Evolutionary conservation across 2,888 invertebrate genomes (phyloP).

Genomic region (Xestia ashworthii): DNA sequence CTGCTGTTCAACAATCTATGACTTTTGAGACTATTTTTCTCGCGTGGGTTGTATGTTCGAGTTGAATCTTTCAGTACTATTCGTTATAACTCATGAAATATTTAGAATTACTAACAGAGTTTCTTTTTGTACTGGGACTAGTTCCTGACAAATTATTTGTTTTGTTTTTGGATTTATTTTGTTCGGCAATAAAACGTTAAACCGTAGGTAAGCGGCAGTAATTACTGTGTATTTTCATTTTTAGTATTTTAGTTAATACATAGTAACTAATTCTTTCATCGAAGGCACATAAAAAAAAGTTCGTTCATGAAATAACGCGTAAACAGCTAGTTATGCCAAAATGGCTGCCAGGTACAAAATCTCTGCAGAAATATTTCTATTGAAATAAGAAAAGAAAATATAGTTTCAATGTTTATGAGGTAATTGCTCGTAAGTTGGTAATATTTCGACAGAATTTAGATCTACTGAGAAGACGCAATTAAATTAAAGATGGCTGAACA

Average conservation of each 20-base stretch:
- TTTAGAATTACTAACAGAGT: slow-evolving; percentile 31
- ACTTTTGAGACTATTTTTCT: background rate
- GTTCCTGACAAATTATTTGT: slow-evolving; percentile 15
- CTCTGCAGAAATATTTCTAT: background rate
- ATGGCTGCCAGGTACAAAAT: background rate
- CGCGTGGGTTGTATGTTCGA: background rate
- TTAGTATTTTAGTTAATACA: background rate
- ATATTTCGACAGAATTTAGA: slow-evolving; percentile 14
- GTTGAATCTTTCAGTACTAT: slow-evolving; percentile 32
- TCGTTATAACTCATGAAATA: slow-evolving; percentile 31
- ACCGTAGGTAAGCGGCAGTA: background rate
- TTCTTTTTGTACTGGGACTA: slow-evolving; percentile 13
- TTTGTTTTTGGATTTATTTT: background rate
- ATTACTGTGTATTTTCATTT: background rate
- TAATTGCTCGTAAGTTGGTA: background rate
- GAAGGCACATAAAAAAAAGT: background rate
- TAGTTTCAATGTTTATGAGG: background rate
- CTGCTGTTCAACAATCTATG: slow-evolving; percentile 5
- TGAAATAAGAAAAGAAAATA: background rate
- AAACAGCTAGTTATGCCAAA: background rate
- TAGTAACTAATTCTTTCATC: background rate
- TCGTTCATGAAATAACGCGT: background rate
- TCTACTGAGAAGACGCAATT: background rate
- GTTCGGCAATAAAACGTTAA: background rate
- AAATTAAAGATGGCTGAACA: slow-evolving; percentile 13